Percentiles rank a stretch among this genome's conserved stretches.
Evolutionary conservation across 2,797 vertebrate species (phyloP).

Genomic region (Enteromius viviparus): DNA sequence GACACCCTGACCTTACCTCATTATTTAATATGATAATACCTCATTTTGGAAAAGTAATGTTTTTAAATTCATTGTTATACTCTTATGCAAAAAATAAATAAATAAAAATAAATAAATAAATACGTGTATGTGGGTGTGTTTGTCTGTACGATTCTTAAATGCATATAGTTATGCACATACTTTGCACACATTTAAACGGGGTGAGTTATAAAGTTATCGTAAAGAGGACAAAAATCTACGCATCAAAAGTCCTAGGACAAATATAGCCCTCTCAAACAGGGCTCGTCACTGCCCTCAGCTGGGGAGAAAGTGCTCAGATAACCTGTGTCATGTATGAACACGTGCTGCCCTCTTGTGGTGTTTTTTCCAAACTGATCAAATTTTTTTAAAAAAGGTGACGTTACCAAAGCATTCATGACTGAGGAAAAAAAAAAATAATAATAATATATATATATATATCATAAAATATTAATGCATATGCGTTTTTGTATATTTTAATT

Average conservation of each 20-base stretch:
- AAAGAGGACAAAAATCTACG: not conserved
- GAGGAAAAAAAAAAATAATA: too few species aligned
- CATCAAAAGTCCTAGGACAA: not conserved
- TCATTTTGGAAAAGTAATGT: not conserved
- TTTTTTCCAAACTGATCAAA: too few species aligned
- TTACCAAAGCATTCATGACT: too few species aligned
- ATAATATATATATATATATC: too few species aligned
- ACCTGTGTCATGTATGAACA: not conserved
- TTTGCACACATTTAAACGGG: not conserved
- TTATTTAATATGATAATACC: not conserved
- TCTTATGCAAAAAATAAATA: not conserved
- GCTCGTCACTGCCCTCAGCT: not conserved
- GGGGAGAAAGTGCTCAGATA: not conserved
- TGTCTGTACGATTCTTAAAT: not conserved
- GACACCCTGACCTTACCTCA: not conserved
- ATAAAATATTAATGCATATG: too few species aligned
- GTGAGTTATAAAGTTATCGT: not conserved
- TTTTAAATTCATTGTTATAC: not conserved
- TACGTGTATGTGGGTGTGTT: too few species aligned
- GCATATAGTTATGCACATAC: not conserved
- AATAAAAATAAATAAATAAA: too few species aligned
- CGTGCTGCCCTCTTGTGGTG: not conserved
- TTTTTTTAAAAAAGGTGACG: too few species aligned
- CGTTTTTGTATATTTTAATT: too few species aligned
- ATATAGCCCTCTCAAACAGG: not conserved